Conservation (phyloP, 2,797 vertebrate genomes). For the Enteromius unitaeniatus region DNA sequence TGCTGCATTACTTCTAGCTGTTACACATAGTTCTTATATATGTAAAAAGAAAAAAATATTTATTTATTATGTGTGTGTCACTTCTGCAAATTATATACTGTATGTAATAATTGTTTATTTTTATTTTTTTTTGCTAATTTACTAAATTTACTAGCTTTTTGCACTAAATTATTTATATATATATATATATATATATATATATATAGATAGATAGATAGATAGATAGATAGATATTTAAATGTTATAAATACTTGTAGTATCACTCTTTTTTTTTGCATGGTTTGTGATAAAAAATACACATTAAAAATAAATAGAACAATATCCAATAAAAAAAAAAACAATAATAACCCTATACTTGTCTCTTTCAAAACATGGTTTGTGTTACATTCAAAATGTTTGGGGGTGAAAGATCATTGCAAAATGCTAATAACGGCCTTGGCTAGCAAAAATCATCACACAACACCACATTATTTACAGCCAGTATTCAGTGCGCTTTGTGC, state of each 20-base stretch:
- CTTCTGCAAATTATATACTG: background rate
- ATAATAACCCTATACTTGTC: background rate
- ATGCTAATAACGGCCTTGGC: slow-evolving; percentile 14
- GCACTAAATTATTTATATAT: too few species aligned
- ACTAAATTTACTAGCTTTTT: too few species aligned
- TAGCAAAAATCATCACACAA: slow-evolving; percentile 4
- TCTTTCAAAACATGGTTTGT: slow-evolving; percentile 22
- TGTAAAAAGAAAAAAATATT: too few species aligned
- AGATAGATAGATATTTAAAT: too few species aligned
- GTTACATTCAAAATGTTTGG: slow-evolving; percentile 22
- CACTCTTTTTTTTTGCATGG: background rate
- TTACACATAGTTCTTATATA: background rate
- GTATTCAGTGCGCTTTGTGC: background rate
- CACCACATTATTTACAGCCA: slow-evolving; percentile 34
- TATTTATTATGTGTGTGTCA: too few species aligned
- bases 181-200: too few species aligned
- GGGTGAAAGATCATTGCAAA: slow-evolving; percentile 17
- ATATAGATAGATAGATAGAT: too few species aligned
- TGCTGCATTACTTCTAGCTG: background rate
- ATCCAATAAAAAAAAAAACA: background rate
- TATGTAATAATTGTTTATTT: background rate
- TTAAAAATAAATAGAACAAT: background rate
- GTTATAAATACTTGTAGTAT: background rate
- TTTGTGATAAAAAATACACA: background rate
- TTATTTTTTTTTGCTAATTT: too few species aligned